These are phyloP conservation scores for Protosalanx chinensis DNA, from an alignment of 2,797 vertebrate genomes.

Conservation along the genomic window DNA sequence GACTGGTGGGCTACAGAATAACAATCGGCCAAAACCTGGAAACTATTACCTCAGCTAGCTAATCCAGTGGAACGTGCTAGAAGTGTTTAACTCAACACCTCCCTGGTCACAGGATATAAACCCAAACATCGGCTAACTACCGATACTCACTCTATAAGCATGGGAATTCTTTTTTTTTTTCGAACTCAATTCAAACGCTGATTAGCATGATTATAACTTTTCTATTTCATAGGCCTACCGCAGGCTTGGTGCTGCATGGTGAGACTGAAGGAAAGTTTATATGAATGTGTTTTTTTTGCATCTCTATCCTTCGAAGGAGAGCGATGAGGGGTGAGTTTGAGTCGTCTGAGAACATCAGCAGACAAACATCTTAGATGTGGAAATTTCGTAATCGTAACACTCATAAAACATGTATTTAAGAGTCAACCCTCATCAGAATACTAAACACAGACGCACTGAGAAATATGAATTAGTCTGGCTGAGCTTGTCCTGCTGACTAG, in stretches of 20 bases:
- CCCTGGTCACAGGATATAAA: constrained; percentile 35
- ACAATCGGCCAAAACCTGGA: constrained; percentile 49
- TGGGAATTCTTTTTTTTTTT: constrained; percentile 13
- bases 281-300: background rate
- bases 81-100: constrained; percentile 43
- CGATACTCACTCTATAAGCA: background rate
- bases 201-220: constrained; percentile 13
- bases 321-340: constrained; percentile 26
- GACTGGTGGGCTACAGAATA: constrained; percentile 49
- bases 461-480: constrained; percentile 61
- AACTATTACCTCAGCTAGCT: constrained; percentile 55
- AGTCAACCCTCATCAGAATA: constrained; percentile 61
- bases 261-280: background rate
- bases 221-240: constrained; percentile 2
- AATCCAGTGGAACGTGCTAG: constrained; percentile 32
- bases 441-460: constrained; percentile 52
- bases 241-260: background rate
- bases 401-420: constrained; percentile 68
- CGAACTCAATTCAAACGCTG: constrained; percentile 3
- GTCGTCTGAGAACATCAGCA: constrained; percentile 54
- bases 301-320: background rate
- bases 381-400: constrained; percentile 58
- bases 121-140: background rate
- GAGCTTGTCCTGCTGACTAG: constrained; percentile 42
- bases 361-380: constrained; percentile 55